Evolutionary conservation across 2,113 vertebrate species (phyloP).

Genomic region (Vidua chalybeata): DNA sequence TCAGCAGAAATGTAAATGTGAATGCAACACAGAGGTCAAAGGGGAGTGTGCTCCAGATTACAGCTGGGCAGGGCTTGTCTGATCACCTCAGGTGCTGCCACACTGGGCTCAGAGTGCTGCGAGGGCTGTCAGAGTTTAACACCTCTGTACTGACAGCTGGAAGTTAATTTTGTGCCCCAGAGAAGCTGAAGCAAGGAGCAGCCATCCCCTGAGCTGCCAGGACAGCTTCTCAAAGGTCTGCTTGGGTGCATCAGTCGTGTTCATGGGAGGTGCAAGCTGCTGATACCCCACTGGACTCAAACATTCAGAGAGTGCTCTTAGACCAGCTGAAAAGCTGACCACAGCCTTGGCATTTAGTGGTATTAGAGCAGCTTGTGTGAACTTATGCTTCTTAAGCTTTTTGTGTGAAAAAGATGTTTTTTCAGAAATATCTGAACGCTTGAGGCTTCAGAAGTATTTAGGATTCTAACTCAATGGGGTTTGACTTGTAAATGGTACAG

Average conservation of each 20-base stretch:
- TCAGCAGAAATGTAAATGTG: background rate
- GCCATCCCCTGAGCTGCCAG: background rate
- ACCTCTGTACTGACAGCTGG: fast-evolving
- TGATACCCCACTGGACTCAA: fast-evolving
- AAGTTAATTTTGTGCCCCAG: background rate
- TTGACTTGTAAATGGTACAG: background rate
- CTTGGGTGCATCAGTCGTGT: fast-evolving
- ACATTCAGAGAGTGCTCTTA: fast-evolving
- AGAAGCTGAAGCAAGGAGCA: background rate
- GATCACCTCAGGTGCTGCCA: background rate
- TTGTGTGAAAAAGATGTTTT: background rate
- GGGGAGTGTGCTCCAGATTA: fast-evolving
- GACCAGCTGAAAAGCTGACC: background rate
- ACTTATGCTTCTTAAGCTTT: background rate
- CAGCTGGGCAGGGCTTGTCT: background rate
- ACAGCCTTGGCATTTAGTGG: background rate
- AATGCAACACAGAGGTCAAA: fast-evolving
- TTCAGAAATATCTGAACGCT: background rate
- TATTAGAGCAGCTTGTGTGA: background rate
- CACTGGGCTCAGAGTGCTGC: background rate
- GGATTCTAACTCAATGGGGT: background rate
- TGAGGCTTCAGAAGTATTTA: background rate
- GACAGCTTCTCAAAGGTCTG: background rate
- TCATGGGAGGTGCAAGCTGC: background rate
- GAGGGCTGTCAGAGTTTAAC: background rate